phyloP scores from a whole-genome alignment of 2,797 vertebrate species.

The Parauchenoglanis ngamensis region DNA sequence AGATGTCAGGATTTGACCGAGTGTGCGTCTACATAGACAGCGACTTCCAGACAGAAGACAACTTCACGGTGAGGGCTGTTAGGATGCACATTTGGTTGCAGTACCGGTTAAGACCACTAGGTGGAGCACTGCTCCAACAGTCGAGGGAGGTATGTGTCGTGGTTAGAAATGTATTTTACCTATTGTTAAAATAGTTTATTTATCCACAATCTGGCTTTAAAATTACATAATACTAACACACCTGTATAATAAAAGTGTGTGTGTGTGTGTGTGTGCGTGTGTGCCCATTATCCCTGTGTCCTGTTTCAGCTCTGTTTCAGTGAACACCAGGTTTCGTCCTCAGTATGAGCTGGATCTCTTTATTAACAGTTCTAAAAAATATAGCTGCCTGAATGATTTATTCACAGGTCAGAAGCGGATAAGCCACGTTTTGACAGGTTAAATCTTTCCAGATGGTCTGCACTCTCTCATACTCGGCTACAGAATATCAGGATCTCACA shows the following conservation, averaged over 20 bases:
- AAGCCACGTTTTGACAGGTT: not conserved
- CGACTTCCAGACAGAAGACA: constrained; percentile 71
- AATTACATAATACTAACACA: not conserved
- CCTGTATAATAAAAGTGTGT: not conserved
- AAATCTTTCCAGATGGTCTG: not conserved
- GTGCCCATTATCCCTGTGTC: not conserved
- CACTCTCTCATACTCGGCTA: not conserved
- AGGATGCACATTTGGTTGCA: not conserved
- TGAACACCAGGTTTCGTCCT: not conserved
- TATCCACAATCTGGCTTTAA: not conserved
- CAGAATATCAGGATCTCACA: not conserved
- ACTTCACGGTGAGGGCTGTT: constrained; percentile 77
- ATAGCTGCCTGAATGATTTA: not conserved
- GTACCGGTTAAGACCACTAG: constrained; percentile 26
- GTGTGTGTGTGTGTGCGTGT: not conserved
- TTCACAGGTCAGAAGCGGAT: not conserved
- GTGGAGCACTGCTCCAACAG: constrained; percentile 26
- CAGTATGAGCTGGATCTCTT: not conserved
- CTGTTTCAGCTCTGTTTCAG: not conserved
- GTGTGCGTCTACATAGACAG: constrained; percentile 77
- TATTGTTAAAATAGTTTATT: not conserved
- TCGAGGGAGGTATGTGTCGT: not conserved
- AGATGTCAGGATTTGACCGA: constrained; percentile 79
- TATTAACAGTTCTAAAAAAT: not conserved
- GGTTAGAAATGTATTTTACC: not conserved